phyloP scores from a whole-genome alignment of 2,888 invertebrate genomes.

The Troides helena region DNA sequence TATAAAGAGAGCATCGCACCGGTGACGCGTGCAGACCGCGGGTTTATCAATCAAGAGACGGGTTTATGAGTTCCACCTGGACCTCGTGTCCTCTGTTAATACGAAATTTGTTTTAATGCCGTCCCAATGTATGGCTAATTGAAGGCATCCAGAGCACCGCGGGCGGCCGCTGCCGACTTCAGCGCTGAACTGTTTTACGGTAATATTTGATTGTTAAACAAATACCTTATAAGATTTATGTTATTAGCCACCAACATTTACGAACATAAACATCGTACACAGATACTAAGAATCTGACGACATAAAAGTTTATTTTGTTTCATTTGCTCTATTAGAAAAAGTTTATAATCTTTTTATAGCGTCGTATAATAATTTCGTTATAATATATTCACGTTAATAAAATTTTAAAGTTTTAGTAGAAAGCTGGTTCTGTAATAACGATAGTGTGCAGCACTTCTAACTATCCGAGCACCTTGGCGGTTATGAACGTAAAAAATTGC shows the following conservation, averaged over 20 bases:
- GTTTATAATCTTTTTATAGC: constrained; percentile 11
- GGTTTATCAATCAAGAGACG: constrained; percentile 62
- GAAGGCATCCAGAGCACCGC: constrained; percentile 52
- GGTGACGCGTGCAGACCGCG: constrained; percentile 34
- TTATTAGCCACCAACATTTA: neutral
- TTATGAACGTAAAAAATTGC: constrained; percentile 24
- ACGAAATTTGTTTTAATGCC: constrained; percentile 53
- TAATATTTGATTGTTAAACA: constrained; percentile 33
- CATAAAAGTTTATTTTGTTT: constrained; percentile 3
- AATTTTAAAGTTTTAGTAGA: constrained; percentile 15
- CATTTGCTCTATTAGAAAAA: constrained; percentile 5
- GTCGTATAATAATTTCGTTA: constrained; percentile 7
- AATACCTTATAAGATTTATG: constrained; percentile 15
- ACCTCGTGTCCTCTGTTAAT: constrained; percentile 42
- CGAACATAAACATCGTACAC: constrained; percentile 2
- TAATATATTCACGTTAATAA: constrained; percentile 14
- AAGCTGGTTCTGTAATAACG: constrained; percentile 18
- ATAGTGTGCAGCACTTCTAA: constrained; percentile 6
- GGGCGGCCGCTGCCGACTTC: constrained; percentile 65
- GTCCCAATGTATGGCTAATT: constrained; percentile 49
- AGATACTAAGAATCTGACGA: constrained; percentile 10
- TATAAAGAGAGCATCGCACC: constrained; percentile 53
- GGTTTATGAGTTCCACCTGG: constrained; percentile 56
- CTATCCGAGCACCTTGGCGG: constrained; percentile 25
- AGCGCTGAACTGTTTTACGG: constrained; percentile 52